phyloP scores from a whole-genome alignment of 2,113 vertebrate genomes.

The Neogale vison region DNA sequence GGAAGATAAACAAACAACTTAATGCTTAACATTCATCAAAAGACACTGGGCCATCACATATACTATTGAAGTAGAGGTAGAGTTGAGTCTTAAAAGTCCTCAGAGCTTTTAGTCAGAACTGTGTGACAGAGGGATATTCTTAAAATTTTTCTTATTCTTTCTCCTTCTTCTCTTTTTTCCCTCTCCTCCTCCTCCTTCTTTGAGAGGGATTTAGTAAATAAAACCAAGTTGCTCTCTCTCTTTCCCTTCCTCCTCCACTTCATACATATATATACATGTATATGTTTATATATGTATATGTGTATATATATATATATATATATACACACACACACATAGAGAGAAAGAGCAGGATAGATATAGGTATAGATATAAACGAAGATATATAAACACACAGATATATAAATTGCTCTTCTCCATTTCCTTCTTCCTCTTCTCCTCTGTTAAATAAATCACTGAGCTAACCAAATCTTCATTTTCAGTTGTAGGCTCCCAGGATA shows the following conservation, averaged over 20 bases:
- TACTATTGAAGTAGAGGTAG: not conserved
- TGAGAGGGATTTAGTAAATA: not conserved
- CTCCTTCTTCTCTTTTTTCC: not conserved
- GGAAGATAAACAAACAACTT: conserved; percentile 57
- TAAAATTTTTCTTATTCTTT: not conserved
- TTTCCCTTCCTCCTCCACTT: not conserved
- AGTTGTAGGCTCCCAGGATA: not conserved
- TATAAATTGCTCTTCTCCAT: not conserved
- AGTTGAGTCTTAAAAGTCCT: not conserved
- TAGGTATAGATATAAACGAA: not conserved
- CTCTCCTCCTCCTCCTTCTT: not conserved
- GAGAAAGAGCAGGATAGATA: not conserved
- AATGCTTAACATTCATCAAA: conserved; percentile 10
- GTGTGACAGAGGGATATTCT: not conserved
- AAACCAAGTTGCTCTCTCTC: not conserved
- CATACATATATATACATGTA: not conserved
- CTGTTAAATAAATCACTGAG: not conserved
- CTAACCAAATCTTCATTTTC: conserved; percentile 3
- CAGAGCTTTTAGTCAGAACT: not conserved
- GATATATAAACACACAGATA: not conserved
- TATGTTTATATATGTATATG: no score
- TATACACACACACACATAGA: not conserved
- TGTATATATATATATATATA: not conserved
- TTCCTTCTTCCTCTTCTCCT: not conserved
- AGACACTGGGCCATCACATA: not conserved